Conservation (phyloP, 2,888 invertebrate genomes). For the Tridacna crocea region DNA sequence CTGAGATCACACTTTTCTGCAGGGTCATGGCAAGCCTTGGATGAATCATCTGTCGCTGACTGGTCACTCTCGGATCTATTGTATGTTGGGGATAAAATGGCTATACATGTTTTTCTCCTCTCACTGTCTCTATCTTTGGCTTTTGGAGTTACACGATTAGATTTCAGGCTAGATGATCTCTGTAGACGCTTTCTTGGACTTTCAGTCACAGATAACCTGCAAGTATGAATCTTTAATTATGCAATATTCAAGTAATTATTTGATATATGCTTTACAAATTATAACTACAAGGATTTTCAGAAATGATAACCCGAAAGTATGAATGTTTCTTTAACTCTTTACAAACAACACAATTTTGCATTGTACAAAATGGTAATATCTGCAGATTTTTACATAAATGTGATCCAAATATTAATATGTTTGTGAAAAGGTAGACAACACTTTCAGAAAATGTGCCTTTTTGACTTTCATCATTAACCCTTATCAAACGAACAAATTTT, state of each 20-base stretch:
- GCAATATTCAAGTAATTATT: too few species aligned
- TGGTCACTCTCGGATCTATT: constrained; percentile 22
- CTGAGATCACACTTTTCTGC: constrained; percentile 21
- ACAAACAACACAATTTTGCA: too few species aligned
- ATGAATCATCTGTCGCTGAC: not conserved
- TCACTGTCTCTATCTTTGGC: constrained; percentile 69
- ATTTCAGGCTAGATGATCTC: constrained; percentile 79
- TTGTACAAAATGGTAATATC: too few species aligned
- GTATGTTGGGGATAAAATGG: constrained; percentile 71
- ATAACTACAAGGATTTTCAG: not conserved
- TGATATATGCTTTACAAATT: too few species aligned
- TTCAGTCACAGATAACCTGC: constrained; percentile 41
- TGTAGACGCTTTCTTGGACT: constrained; percentile 67
- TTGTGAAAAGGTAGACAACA: too few species aligned
- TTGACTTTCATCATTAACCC: too few species aligned
- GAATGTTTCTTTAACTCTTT: not conserved
- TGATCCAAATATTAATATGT: too few species aligned
- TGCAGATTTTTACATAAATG: too few species aligned
- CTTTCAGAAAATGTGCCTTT: too few species aligned
- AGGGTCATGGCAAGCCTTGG: not conserved
- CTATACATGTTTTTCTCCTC: constrained; percentile 78
- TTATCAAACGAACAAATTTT: too few species aligned
- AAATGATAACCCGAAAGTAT: not conserved
- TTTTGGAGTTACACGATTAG: constrained; percentile 66
- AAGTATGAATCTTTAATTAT: constrained; percentile 4